A percentile compares a stretch with the other conserved stretches of the same genome.
These are phyloP conservation scores for Thereuonema tuberculata DNA, from an alignment of 1,140 invertebrate species.

Conservation along the genomic window DNA sequence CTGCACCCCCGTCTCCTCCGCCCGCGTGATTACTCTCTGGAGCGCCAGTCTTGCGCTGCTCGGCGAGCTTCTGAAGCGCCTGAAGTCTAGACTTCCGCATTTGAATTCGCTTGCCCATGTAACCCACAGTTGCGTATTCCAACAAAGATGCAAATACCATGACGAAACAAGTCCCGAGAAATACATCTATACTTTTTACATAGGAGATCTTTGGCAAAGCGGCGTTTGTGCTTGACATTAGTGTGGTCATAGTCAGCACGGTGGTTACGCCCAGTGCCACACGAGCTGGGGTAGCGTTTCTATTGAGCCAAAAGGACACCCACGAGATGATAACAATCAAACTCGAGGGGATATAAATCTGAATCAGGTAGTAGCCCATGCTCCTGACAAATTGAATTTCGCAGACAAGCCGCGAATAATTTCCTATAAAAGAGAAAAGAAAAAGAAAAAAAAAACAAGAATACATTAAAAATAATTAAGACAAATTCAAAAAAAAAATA, in stretches of 20 bases:
- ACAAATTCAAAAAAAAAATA: not conserved
- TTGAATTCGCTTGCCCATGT: conserved; percentile 88
- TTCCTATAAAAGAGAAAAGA: conserved; percentile 46
- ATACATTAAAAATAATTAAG: not conserved
- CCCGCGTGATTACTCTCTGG: conserved; percentile 4
- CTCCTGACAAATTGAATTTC: conserved; percentile 95
- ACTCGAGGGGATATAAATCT: conserved; percentile 97
- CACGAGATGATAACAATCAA: conserved; percentile 98
- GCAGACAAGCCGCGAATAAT: conserved; percentile 92
- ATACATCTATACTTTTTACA: conserved; percentile 97
- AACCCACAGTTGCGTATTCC: conserved; percentile 87
- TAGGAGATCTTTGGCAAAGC: conserved; percentile 96
- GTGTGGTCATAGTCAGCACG: conserved; percentile 40
- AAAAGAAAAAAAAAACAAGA: not conserved
- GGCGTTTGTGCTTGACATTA: conserved; percentile 65
- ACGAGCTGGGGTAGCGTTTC: conserved; percentile 85
- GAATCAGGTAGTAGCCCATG: conserved; percentile 98
- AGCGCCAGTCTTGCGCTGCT: conserved; percentile 53
- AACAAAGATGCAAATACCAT: conserved; percentile 91
- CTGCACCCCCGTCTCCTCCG: conserved; percentile 11
- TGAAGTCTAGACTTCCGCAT: conserved; percentile 83
- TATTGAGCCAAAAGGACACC: conserved; percentile 91
- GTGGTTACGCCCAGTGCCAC: conserved; percentile 40
- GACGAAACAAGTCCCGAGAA: conserved; percentile 94
- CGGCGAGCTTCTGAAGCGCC: conserved; percentile 74